These are phyloP conservation scores for Nomada goodeniana DNA, from an alignment of 2,888 invertebrate genomes.

Conservation along the genomic window DNA sequence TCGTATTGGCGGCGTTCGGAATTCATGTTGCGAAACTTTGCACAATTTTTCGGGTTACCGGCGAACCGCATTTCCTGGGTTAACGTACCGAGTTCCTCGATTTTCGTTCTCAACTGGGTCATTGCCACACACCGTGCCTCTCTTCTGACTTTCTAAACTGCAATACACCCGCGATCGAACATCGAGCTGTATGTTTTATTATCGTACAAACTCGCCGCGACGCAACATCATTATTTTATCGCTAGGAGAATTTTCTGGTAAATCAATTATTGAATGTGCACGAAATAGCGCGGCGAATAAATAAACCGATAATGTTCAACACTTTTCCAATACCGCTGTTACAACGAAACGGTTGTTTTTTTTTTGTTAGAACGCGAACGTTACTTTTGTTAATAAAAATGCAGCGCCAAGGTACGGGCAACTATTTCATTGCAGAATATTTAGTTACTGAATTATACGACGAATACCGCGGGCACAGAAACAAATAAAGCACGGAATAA, in stretches of 20 bases:
- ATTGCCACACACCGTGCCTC: conserved; percentile 34
- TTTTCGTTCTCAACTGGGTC: conserved; percentile 54
- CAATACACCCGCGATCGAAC: conserved; percentile 27
- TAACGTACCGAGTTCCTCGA: conserved; percentile 35
- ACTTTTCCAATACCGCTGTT: background rate
- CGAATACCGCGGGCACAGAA: background rate
- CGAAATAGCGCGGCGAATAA: background rate
- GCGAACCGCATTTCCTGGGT: conserved; percentile 11
- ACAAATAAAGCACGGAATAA: background rate
- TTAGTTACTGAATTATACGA: background rate
- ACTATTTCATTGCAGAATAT: no score
- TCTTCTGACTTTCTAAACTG: conserved; percentile 40
- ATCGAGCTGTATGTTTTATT: background rate
- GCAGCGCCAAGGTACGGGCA: no score
- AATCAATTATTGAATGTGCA: background rate
- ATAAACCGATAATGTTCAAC: background rate
- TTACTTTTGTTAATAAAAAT: no score
- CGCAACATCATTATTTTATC: no score
- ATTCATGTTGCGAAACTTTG: conserved; percentile 36
- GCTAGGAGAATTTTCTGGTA: background rate
- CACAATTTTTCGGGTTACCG: conserved; percentile 48
- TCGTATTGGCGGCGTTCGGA: conserved; percentile 30
- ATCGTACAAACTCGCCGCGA: no score
- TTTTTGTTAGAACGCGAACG: no score
- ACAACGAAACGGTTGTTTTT: no score